Evolutionary conservation across 2,113 vertebrate species (phyloP).

Genomic region (Geothlypis trichas): DNA sequence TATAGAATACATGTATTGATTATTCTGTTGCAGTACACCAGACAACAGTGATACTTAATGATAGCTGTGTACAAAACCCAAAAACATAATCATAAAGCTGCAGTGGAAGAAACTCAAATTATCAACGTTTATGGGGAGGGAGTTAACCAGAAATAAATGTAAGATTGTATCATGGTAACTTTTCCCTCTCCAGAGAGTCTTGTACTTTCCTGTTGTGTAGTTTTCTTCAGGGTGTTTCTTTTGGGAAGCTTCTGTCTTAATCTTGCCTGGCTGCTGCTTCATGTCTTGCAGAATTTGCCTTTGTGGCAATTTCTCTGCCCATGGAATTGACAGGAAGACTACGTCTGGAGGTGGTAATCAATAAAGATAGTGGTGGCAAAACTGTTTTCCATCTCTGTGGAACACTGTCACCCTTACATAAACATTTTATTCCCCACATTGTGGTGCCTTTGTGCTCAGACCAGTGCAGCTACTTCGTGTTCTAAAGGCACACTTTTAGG

Average conservation of each 20-base stretch:
- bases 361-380: background rate
- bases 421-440: background rate
- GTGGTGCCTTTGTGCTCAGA: background rate
- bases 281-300: background rate
- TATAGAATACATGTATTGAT: background rate
- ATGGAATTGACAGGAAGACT: background rate
- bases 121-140: background rate
- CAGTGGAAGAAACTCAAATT: background rate
- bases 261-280: background rate
- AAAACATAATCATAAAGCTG: background rate
- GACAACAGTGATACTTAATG: background rate
- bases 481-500: background rate
- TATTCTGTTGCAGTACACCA: background rate
- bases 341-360: background rate
- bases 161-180: background rate
- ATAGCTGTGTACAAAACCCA: background rate
- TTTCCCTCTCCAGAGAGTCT: background rate
- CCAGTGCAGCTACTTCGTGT: background rate
- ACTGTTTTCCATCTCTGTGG: background rate
- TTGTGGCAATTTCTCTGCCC: background rate
- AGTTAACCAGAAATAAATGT: background rate
- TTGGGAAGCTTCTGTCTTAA: background rate
- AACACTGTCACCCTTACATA: background rate
- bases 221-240: background rate
- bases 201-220: background rate